Evolutionary conservation across 2,113 vertebrate species (phyloP).

Genomic region (Sphaerodactylus townsendi): DNA sequence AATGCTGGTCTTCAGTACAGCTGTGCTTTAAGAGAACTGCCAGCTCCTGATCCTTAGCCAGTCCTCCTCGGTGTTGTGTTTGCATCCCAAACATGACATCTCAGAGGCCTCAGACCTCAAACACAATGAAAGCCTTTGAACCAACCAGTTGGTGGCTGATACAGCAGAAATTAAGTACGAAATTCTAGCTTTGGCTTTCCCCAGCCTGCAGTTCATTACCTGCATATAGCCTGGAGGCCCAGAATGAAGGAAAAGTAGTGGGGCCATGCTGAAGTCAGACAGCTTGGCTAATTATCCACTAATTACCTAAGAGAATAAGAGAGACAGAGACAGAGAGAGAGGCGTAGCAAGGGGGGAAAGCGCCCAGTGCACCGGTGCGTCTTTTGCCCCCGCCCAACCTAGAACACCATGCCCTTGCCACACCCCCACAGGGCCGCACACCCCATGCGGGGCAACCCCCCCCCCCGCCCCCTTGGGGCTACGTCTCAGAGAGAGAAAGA

Average conservation of each 20-base stretch:
- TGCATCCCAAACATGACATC: not conserved
- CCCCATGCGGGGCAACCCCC: no score
- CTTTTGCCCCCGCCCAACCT: no score
- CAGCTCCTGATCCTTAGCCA: not conserved
- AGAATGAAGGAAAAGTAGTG: not conserved
- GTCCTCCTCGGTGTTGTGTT: not conserved
- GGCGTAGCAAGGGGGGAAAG: no score
- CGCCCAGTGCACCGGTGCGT: no score
- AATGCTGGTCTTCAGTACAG: not conserved
- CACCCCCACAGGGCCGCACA: no score
- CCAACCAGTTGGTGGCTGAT: not conserved
- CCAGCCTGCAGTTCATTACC: not conserved
- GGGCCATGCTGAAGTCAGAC: not conserved
- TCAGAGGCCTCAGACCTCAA: not conserved
- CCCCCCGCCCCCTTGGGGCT: no score
- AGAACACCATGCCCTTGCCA: no score
- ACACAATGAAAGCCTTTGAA: not conserved
- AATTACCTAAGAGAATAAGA: conserved; percentile 31
- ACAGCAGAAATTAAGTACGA: not conserved
- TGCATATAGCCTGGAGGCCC: not conserved
- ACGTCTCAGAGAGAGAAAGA: no score
- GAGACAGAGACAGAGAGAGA: not conserved
- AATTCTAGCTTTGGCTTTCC: not conserved
- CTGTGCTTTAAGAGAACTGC: no score
- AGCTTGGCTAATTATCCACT: conserved; percentile 6